Conservation (phyloP, 2,888 invertebrate genomes). For the Amiota minor region DNA sequence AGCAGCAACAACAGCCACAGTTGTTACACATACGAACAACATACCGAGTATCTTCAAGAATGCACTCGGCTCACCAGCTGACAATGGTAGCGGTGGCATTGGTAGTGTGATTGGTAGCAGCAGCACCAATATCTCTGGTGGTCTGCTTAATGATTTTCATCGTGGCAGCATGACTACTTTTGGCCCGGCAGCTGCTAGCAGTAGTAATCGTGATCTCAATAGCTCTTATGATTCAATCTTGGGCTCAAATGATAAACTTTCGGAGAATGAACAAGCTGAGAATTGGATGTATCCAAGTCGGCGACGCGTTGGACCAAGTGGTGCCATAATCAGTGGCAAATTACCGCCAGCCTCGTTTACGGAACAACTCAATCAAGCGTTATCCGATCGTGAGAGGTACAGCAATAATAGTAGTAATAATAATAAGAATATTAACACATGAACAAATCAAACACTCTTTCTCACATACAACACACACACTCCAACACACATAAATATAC, state of each 20-base stretch:
- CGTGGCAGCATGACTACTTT: slow-evolving; percentile 70
- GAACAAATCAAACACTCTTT: slow-evolving; percentile 7
- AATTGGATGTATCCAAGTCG: slow-evolving; percentile 74
- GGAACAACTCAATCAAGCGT: slow-evolving; percentile 89
- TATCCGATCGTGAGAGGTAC: slow-evolving; percentile 88
- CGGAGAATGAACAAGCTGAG: slow-evolving; percentile 72
- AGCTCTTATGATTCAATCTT: slow-evolving; percentile 74
- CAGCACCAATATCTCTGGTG: background rate
- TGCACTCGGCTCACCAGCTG: slow-evolving; percentile 62
- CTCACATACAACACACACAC: slow-evolving; percentile 17
- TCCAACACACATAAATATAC: background rate
- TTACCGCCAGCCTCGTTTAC: slow-evolving; percentile 84
- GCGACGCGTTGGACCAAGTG: slow-evolving; percentile 72
- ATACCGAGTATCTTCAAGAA: slow-evolving; percentile 71
- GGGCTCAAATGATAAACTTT: slow-evolving; percentile 73
- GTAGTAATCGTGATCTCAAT: slow-evolving; percentile 71
- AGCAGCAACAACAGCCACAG: slow-evolving; percentile 40
- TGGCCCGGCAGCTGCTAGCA: slow-evolving; percentile 57
- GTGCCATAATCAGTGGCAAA: slow-evolving; percentile 63
- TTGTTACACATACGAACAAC: slow-evolving; percentile 43
- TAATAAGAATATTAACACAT: background rate
- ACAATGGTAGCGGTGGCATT: slow-evolving; percentile 46
- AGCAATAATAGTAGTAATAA: slow-evolving; percentile 3
- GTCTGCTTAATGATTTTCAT: slow-evolving; percentile 61
- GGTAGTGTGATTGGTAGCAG: slow-evolving; percentile 34